Base-by-base conservation (phyloP, 2,888 invertebrate genomes). In the Chymomyza amoena region DNA sequence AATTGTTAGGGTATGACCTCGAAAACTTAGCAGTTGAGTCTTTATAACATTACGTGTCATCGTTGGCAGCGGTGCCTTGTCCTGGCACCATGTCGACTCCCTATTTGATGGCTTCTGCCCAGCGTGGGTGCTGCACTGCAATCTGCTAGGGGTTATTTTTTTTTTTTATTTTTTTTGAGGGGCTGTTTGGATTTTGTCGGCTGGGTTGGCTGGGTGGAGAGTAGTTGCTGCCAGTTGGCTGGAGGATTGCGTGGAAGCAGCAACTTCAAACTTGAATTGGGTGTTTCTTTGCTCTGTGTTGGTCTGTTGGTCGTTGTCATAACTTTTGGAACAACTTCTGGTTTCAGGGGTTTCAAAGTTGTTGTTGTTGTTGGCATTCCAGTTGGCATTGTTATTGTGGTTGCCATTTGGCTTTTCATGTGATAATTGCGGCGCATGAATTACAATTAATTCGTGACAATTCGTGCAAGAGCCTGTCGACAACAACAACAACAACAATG, bases 351-450 rank as follows among this genome's bases (percentile, higher is more conserved):
- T 45, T 45, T 45, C 39, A 45, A 1, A 15, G 18, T 56, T 59
- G 59, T 25, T n/a, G 59, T 32, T 59, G 28, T 32, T 32, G 59
- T 59, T 59, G n/a, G n/a, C 28, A 25, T 28, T 59, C 28, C 20
- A 57, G 32, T 15, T 59, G 28, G 13, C 13, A 25, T n/a, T 32
- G 59, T 57, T 25, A 57, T 25, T 57, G 28, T 57, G 54, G 20
- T 16, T 25, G 20, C 57, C 25, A 25, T 57, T 64, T 60, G 50
- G 73, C 70, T 64, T 81, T 88, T 88, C 82, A 87, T 90, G 87
- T 88, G 89, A 91, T 90, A 91, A 90, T 90, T 90, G 91, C 89
- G 89, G 91, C 89, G 88, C 86, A 91, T 90, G 90, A 91, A 91
- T 90, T 89, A 90, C 91, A 90, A 90, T 91, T 90, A 90, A 91